Evolutionary conservation across 2,797 vertebrate species (phyloP).

Genomic region (Oryzias sinensis): DNA sequence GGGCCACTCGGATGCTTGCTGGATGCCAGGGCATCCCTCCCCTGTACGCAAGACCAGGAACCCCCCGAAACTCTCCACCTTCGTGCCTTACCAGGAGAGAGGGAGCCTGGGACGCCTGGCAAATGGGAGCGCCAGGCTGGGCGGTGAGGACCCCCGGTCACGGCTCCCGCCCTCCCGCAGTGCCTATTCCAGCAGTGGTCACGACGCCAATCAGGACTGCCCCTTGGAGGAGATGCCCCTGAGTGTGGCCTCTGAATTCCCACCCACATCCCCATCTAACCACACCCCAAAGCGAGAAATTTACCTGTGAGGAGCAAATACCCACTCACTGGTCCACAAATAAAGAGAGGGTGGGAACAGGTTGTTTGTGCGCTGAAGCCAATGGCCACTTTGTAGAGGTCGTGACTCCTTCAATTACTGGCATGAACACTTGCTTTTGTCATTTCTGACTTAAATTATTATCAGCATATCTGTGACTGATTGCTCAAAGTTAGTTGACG

Average conservation of each 20-base stretch:
- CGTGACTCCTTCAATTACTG: constrained; percentile 67
- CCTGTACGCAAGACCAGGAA: constrained; percentile 96
- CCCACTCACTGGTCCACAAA: constrained; percentile 51
- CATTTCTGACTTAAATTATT: constrained; percentile 77
- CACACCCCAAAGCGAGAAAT: constrained; percentile 97
- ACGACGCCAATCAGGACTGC: constrained; percentile 93
- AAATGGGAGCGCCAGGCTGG: constrained; percentile 92
- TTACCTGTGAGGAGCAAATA: constrained; percentile 88
- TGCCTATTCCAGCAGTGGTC: constrained; percentile 98
- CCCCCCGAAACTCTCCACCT: constrained; percentile 99
- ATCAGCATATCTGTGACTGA: constrained; percentile 78
- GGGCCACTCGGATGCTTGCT: constrained; percentile 98
- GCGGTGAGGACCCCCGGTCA: constrained; percentile 89
- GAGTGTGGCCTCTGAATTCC: constrained; percentile 95
- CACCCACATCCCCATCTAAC: constrained; percentile 88
- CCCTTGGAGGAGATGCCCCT: constrained; percentile 97
- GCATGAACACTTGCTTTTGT: constrained; percentile 67
- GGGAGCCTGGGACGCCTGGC: constrained; percentile 96
- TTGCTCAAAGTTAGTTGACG: constrained; percentile 62
- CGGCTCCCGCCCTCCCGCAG: constrained; percentile 97
- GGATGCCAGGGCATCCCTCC: constrained; percentile 99
- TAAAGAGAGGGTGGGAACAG: constrained; percentile 71
- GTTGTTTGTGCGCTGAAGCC: constrained; percentile 73
- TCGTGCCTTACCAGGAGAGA: constrained; percentile 99
- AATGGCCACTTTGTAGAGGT: constrained; percentile 67